Evolutionary conservation across 2,797 vertebrate species (phyloP).

Genomic region (Chiloscyllium punctatum): DNA sequence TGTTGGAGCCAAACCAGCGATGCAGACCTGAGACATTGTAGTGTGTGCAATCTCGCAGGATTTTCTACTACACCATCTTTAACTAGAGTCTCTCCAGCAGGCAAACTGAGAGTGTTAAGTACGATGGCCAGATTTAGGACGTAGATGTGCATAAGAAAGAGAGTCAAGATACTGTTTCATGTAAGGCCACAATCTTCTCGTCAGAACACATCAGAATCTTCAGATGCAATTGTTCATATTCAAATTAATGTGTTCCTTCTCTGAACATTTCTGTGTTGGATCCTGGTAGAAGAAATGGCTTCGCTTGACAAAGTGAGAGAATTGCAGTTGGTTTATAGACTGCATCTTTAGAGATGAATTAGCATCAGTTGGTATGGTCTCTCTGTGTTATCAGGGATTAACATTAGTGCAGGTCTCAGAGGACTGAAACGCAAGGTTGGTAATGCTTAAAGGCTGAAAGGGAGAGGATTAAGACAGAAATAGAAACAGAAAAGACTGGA

Average conservation of each 20-base stretch:
- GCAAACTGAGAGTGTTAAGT: not conserved
- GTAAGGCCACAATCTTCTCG: not conserved
- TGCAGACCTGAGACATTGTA: not conserved
- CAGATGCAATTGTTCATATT: not conserved
- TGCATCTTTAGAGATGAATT: not conserved
- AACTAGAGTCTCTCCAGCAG: too few relatives aligned
- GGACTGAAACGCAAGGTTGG: not conserved
- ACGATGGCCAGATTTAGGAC: not conserved
- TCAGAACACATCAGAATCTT: not conserved
- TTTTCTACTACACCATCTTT: not conserved
- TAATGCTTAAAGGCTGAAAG: not conserved
- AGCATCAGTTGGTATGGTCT: not conserved
- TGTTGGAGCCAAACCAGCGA: not conserved
- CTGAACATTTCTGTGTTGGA: not conserved
- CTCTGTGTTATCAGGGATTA: not conserved
- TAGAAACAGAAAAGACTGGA: too few relatives aligned
- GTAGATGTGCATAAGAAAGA: not conserved
- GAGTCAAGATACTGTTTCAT: not conserved
- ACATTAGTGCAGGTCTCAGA: not conserved
- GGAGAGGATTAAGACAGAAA: not conserved
- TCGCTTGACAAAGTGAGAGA: not conserved
- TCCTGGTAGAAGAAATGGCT: not conserved
- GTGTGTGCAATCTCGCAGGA: not conserved
- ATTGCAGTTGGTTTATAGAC: not conserved
- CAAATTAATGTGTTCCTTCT: not conserved